A percentile compares a stretch with the other conserved stretches of the same genome.
phyloP scores from a whole-genome alignment of 1,140 invertebrate species.

The Chelonus insularis region DNA sequence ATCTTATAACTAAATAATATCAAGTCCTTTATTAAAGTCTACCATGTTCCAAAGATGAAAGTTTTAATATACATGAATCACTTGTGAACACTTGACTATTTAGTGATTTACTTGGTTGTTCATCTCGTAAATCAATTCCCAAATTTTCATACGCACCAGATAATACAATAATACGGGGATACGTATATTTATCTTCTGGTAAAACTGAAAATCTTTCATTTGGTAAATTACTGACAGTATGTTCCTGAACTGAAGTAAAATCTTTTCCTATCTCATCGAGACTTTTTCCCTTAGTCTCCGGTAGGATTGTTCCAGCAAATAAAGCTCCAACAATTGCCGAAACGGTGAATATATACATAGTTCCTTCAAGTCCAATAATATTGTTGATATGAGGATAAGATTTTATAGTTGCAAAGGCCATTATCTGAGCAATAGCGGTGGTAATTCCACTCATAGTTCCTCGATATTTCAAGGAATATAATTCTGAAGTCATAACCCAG shows the following conservation, averaged over 20 bases:
- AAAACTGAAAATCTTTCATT: neutral
- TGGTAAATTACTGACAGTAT: neutral
- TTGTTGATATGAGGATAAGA: conserved; percentile 67
- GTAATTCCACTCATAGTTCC: conserved; percentile 71
- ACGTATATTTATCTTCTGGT: conserved; percentile 5
- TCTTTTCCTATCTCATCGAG: conserved; percentile 76
- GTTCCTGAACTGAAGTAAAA: conserved; percentile 52
- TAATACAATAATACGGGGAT: neutral
- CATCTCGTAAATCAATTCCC: conserved; percentile 4
- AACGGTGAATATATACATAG: conserved; percentile 75
- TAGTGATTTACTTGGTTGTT: neutral
- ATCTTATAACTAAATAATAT: too few relatives aligned
- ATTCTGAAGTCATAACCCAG: conserved; percentile 75
- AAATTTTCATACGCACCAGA: conserved; percentile 1
- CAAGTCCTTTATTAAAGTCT: neutral
- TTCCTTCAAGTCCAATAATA: conserved; percentile 67
- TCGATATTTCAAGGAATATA: conserved; percentile 71
- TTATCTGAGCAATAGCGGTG: conserved; percentile 70
- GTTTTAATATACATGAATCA: neutral
- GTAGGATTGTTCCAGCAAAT: conserved; percentile 71
- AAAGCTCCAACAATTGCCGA: conserved; percentile 68
- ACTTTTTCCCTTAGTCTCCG: conserved; percentile 79
- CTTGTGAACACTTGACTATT: neutral
- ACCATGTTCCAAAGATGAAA: neutral
- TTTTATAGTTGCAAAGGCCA: conserved; percentile 73